phyloP scores from a whole-genome alignment of 2,113 vertebrate species.

The Phasianus colchicus region DNA sequence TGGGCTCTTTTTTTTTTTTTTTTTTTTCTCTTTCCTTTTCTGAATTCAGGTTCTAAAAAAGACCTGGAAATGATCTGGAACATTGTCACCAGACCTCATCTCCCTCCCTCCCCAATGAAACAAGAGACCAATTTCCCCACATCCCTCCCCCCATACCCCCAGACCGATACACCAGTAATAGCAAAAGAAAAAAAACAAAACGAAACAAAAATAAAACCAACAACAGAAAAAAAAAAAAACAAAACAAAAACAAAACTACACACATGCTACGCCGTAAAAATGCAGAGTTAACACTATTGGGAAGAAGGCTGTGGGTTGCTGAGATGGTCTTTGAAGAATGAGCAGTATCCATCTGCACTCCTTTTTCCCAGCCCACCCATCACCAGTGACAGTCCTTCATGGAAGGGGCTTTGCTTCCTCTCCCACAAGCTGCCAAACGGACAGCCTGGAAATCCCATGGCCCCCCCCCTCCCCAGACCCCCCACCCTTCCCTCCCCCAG shows the following conservation, averaged over 20 bases:
- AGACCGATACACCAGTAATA: constrained; percentile 74
- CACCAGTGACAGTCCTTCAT: constrained; percentile 58
- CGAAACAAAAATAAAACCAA: constrained; percentile 54
- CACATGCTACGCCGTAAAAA: constrained; percentile 81
- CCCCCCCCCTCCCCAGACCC: background rate
- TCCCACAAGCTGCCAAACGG: constrained; percentile 31
- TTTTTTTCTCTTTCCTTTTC: background rate
- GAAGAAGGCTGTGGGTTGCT: constrained; percentile 74
- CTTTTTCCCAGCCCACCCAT: constrained; percentile 43
- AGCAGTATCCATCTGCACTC: constrained; percentile 64
- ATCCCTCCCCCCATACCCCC: constrained; percentile 10
- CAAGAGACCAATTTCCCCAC: background rate
- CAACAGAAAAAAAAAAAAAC: constrained; percentile 50
- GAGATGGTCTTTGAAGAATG: constrained; percentile 75
- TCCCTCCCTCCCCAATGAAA: background rate
- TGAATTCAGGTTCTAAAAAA: background rate
- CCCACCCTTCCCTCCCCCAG: background rate
- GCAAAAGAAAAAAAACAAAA: constrained; percentile 63
- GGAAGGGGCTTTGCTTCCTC: constrained; percentile 62
- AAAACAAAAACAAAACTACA: constrained; percentile 47
- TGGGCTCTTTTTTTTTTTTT: background rate
- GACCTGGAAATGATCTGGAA: constrained; percentile 41
- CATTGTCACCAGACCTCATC: background rate
- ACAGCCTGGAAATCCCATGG: background rate
- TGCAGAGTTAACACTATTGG: constrained; percentile 76